Conservation (phyloP, 2,888 invertebrate genomes). For the Lithophane semibrunnea region DNA sequence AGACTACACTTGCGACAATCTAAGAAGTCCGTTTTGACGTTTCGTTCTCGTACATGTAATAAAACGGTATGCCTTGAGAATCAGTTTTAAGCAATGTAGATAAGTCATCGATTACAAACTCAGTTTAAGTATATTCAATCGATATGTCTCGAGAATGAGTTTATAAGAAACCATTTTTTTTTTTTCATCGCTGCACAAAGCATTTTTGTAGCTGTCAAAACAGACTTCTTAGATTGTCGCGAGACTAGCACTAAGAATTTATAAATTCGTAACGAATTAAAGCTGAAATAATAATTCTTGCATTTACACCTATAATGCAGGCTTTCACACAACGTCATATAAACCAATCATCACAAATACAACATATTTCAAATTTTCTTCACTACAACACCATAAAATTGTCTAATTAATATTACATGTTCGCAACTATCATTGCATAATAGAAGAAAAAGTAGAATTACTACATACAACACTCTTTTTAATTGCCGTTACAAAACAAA, state of each 20-base stretch:
- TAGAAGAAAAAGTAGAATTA: conserved; percentile 24
- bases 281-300: background rate
- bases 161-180: too few relatives aligned
- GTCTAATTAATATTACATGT: conserved; percentile 46
- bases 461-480: conserved; percentile 43
- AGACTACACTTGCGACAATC: background rate
- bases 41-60: too few relatives aligned
- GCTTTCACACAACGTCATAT: conserved; percentile 8
- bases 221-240: too few relatives aligned
- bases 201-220: too few relatives aligned
- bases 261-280: too few relatives aligned
- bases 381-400: conserved; percentile 37
- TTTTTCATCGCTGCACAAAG: too few relatives aligned
- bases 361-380: conserved; percentile 22
- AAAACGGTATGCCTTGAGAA: too few relatives aligned
- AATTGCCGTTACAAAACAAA: conserved; percentile 17
- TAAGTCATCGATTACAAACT: too few relatives aligned
- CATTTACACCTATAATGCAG: conserved; percentile 2
- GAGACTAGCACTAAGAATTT: background rate
- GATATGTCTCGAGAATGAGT: too few relatives aligned
- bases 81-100: too few relatives aligned
- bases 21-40: too few relatives aligned
- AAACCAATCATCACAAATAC: conserved; percentile 10
- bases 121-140: too few relatives aligned
- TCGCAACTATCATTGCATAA: conserved; percentile 40